Evolutionary conservation across 2,113 vertebrate species (phyloP).

Genomic region (Pterocles burchelli): DNA sequence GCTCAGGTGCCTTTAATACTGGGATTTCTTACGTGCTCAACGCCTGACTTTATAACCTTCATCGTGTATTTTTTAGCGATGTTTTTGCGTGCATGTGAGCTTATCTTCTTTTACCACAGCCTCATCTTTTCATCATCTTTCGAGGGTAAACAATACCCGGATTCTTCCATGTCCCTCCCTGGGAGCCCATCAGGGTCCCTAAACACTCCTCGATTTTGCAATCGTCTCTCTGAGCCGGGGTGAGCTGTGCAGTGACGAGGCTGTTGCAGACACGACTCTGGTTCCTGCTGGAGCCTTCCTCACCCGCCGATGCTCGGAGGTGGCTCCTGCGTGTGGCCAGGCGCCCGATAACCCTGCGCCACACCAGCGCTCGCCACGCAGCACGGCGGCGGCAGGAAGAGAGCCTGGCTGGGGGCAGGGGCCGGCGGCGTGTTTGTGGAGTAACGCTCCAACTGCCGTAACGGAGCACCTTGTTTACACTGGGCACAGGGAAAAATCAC

Average conservation of each 20-base stretch:
- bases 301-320: accelerated
- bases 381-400: neutral
- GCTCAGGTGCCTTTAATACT: slow-evolving; percentile 18
- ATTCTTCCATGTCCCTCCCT: neutral
- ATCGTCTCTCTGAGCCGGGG: accelerated
- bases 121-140: neutral
- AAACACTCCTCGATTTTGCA: neutral
- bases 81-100: accelerated
- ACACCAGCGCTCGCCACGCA: accelerated
- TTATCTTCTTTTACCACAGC: accelerated
- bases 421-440: neutral
- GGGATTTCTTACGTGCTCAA: neutral
- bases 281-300: neutral
- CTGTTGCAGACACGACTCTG: neutral
- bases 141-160: neutral
- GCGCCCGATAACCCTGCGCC: accelerated
- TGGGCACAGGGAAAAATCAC: neutral
- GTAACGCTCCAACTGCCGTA: neutral
- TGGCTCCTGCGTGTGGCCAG: accelerated
- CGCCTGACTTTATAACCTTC: slow-evolving; percentile 20
- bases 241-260: accelerated
- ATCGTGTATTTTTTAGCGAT: neutral
- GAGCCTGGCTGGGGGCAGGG: neutral
- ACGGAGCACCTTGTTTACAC: slow-evolving; percentile 6
- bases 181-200: neutral